Evolutionary conservation across 2,888 invertebrate genomes (phyloP).

Genomic region (Ferrisia virgata): DNA sequence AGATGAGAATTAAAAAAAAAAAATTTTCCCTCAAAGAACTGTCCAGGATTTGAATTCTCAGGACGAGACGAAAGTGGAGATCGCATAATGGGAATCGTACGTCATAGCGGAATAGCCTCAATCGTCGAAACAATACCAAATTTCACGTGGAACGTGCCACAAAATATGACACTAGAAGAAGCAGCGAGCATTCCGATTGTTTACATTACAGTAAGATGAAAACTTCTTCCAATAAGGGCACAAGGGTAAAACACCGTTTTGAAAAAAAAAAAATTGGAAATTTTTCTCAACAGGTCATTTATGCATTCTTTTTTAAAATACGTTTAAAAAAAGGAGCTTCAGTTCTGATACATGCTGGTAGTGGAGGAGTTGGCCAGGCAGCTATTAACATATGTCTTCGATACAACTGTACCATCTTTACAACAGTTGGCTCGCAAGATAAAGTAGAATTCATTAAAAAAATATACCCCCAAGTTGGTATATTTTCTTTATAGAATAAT

Average conservation of each 20-base stretch:
- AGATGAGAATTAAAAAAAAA: too few relatives aligned
- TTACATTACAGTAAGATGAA: slow-evolving; percentile 58
- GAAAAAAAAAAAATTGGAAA: slow-evolving; percentile 52
- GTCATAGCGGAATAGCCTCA: slow-evolving; percentile 54
- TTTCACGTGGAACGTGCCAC: slow-evolving; percentile 60
- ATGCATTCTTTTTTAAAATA: slow-evolving; percentile 61
- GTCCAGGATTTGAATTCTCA: slow-evolving; percentile 63
- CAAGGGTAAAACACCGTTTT: too few relatives aligned
- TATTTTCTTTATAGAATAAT: too few relatives aligned
- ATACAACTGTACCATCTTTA: slow-evolving; percentile 70
- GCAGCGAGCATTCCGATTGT: slow-evolving; percentile 66
- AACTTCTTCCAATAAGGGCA: not conserved
- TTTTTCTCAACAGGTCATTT: slow-evolving; percentile 55
- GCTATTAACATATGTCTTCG: slow-evolving; percentile 52
- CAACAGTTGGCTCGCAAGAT: slow-evolving; percentile 67
- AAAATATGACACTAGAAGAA: slow-evolving; percentile 62
- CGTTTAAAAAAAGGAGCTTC: slow-evolving; percentile 56
- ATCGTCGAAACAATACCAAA: slow-evolving; percentile 56
- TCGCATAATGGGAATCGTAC: slow-evolving; percentile 55
- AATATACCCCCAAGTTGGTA: slow-evolving; percentile 57
- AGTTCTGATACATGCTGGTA: slow-evolving; percentile 53
- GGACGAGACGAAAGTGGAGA: slow-evolving; percentile 54
- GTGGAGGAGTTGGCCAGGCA: too few relatives aligned
- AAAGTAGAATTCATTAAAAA: slow-evolving; percentile 64
- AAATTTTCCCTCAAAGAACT: slow-evolving; percentile 64